Evolutionary conservation across 2,888 invertebrate genomes (phyloP), one percentile per base, ranked within the genome.

Genomic region (Leptura quadrifasciata): DNA sequence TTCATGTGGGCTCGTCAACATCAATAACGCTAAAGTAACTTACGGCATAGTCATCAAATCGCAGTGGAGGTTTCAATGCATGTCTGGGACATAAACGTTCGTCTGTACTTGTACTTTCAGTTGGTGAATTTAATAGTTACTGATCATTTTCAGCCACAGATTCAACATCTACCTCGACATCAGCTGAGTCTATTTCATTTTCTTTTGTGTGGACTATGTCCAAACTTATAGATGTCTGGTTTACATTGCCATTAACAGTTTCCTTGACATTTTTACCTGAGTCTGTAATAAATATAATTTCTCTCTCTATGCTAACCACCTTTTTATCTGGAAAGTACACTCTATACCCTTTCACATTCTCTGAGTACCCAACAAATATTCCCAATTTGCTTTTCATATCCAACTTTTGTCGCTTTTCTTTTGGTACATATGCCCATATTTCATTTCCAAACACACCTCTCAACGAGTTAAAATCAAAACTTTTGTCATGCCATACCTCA

Each of bases 341-440:
- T 24, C 24, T 24, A 24, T 24, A 24, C 24, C 24, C 24, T 24
- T 24, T 24, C 5, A 24, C 24, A 24, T 24, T 24, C 5, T 57
- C 72, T 54, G 31, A 55, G 52, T 76, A 76, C 0, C 72, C 75
- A 4, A 67, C 57, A 18, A 68, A 27, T 39, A 27, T 31, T 9
- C 58, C 52, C 54, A 55, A 2, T 58, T 35, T 60, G 18, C 70
- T 70, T 70, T 70, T 70, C 58, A 70, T 60, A 18, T 70, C 60
- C 21, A 70, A 21, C 35, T 70, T 70, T 58, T 9, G 57, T 60
- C 54, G 31, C 39, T 70, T 58, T 55, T 70, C 21, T 12, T 70
- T 58, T 15, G 57, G 58, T 31, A 70, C 47, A 58, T n/a, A 31
- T 12, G 35, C 58, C 35, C 75, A 27, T 27, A 64, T 6, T 75